Conservation (phyloP, 2,797 vertebrate genomes). For the Sternarchorhynchus goeldii region DNA sequence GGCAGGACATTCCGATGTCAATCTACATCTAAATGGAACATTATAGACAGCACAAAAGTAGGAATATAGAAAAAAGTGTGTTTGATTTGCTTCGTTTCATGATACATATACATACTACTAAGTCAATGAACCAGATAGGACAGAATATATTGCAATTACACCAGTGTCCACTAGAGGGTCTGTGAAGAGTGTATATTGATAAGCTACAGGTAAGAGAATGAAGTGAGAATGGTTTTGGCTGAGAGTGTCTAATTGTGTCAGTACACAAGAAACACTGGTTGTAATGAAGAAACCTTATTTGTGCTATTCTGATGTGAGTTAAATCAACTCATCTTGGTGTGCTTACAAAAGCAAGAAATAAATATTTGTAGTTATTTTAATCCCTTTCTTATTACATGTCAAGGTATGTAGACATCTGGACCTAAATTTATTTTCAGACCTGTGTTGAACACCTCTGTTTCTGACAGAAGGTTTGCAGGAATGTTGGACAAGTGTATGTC, state of each 20-base stretch:
- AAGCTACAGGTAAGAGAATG: constrained; percentile 49
- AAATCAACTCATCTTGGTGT: background rate
- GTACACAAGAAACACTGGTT: constrained; percentile 8
- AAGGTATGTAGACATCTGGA: constrained; percentile 30
- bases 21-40: no score
- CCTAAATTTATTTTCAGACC: constrained; percentile 35
- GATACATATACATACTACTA: background rate
- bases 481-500: constrained; percentile 34
- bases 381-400: constrained; percentile 24
- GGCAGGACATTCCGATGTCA: no score
- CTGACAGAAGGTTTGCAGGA: constrained; percentile 34
- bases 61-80: background rate
- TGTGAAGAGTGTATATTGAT: constrained; percentile 48
- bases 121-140: background rate
- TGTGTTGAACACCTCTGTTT: constrained; percentile 24
- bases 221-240: constrained; percentile 27
- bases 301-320: background rate
- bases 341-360: constrained; percentile 8
- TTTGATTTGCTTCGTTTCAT: background rate
- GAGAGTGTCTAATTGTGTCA: constrained; percentile 8
- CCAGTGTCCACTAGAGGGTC: constrained; percentile 72
- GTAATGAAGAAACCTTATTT: background rate
- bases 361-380: background rate
- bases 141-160: constrained; percentile 52
- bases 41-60: background rate